Percentiles rank a stretch among this genome's conserved stretches.
phyloP scores from a whole-genome alignment of 2,797 vertebrate species.

The Spheniscus humboldti region DNA sequence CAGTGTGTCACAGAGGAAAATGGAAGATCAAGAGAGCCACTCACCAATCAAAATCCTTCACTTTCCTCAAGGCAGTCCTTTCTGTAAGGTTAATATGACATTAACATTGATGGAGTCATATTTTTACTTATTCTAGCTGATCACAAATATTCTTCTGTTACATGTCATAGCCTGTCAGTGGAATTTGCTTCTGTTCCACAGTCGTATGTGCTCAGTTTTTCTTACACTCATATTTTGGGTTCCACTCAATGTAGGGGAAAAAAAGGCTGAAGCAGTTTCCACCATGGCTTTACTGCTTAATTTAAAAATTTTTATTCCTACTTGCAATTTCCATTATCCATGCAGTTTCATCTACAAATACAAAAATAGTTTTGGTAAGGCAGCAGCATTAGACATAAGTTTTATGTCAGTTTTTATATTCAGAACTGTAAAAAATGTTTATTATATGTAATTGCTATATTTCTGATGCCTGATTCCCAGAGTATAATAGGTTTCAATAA shows the following conservation, averaged over 20 bases:
- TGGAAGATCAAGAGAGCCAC: neutral
- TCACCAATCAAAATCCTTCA: neutral
- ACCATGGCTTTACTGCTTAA: neutral
- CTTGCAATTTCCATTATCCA: neutral
- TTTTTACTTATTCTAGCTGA: neutral
- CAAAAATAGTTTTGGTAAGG: neutral
- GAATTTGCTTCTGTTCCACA: neutral
- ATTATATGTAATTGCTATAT: neutral
- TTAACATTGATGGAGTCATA: neutral
- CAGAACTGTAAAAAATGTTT: neutral
- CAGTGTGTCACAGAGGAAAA: neutral
- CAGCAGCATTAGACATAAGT: neutral
- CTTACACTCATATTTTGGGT: neutral
- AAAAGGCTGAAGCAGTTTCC: neutral
- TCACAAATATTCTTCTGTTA: neutral
- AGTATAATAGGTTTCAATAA: neutral
- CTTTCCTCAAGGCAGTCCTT: neutral
- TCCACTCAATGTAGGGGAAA: accelerated
- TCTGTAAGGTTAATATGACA: neutral
- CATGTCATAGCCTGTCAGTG: neutral
- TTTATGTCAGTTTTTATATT: neutral
- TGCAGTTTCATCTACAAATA: neutral
- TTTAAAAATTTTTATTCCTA: neutral
- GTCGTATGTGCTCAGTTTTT: neutral
- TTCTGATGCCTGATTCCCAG: neutral